Evolutionary conservation across 2,797 vertebrate genomes (phyloP).

Genomic region (Molossus alvarezi): DNA sequence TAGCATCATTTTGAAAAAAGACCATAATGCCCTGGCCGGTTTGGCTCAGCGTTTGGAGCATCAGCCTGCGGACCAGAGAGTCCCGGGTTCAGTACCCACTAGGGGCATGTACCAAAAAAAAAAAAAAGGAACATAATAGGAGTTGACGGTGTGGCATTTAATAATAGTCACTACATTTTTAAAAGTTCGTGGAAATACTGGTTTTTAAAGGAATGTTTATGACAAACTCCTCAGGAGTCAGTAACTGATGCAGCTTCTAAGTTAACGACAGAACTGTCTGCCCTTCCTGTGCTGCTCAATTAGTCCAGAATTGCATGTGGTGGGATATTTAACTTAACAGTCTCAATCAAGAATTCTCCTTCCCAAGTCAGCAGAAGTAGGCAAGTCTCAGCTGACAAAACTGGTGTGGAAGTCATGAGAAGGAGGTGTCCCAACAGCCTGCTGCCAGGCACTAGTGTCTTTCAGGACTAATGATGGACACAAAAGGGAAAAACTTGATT

Average conservation of each 20-base stretch:
- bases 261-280: neutral
- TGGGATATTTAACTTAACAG: neutral
- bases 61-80: no score
- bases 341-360: neutral
- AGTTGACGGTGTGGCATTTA: neutral
- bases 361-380: neutral
- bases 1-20: slow-evolving; percentile 11
- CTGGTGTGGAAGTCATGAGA: neutral
- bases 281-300: neutral
- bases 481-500: neutral
- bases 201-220: slow-evolving; percentile 16
- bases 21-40: no score
- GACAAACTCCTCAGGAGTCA: neutral
- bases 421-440: neutral
- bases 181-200: slow-evolving; percentile 2
- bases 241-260: neutral
- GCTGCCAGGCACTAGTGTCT: neutral
- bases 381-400: neutral
- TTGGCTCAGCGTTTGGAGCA: no score
- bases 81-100: no score
- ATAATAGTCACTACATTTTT: neutral
- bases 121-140: neutral
- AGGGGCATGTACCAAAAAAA: no score
- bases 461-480: neutral
- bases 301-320: neutral